phyloP scores from a whole-genome alignment of 1,140 invertebrate species.

The Ruditapes philippinarum region DNA sequence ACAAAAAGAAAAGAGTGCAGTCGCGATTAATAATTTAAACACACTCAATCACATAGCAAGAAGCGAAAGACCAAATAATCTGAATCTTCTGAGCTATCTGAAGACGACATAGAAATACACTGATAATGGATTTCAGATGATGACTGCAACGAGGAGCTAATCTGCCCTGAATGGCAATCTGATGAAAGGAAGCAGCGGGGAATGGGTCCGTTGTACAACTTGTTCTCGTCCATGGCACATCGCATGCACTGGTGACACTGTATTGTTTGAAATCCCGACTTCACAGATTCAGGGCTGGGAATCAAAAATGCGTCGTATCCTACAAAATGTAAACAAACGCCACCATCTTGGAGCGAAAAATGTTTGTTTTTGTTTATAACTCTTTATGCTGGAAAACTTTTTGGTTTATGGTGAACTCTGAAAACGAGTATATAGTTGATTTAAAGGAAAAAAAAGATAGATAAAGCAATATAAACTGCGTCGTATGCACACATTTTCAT shows the following conservation, averaged over 20 bases:
- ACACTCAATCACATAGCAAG: too few relatives aligned
- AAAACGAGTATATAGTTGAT: too few relatives aligned
- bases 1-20: background rate
- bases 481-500: too few relatives aligned
- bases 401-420: too few relatives aligned
- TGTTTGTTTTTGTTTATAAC: too few relatives aligned
- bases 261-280: constrained; percentile 24
- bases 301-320: too few relatives aligned
- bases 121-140: background rate
- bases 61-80: background rate
- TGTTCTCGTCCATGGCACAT: background rate
- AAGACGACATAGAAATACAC: background rate
- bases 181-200: background rate
- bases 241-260: constrained; percentile 6
- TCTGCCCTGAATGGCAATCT: background rate
- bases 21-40: background rate
- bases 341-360: too few relatives aligned
- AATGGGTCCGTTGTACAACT: constrained; percentile 15
- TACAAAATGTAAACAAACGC: too few relatives aligned
- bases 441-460: too few relatives aligned
- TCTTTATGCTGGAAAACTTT: too few relatives aligned
- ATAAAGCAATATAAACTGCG: too few relatives aligned
- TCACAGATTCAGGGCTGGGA: too few relatives aligned
- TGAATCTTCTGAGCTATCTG: background rate
- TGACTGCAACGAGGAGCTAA: background rate